Conservation (phyloP, 2,113 vertebrate species). For the Carassius gibelio region DNA sequence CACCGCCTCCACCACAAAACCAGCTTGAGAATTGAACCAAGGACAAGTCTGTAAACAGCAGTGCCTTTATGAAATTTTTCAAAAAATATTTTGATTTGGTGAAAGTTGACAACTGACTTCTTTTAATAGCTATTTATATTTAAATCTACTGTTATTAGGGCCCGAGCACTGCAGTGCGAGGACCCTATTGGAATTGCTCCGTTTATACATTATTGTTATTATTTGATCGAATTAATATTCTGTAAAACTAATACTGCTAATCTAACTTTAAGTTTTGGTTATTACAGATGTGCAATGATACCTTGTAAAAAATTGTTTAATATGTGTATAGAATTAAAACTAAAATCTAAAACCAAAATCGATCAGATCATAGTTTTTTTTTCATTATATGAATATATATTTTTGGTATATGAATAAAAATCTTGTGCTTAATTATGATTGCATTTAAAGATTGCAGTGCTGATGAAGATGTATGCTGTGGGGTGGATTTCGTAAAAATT, state of each 20-base stretch:
- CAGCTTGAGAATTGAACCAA: slow-evolving; percentile 19
- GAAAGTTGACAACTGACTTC: neutral
- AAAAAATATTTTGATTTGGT: slow-evolving; percentile 51
- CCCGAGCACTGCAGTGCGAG: no score
- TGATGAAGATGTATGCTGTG: neutral
- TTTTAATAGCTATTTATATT: neutral
- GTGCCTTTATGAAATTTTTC: slow-evolving; percentile 72
- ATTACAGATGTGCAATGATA: neutral
- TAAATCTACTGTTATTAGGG: neutral
- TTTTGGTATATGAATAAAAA: neutral
- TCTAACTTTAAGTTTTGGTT: neutral
- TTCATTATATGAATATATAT: neutral
- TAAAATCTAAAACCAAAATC: neutral
- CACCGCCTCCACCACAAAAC: slow-evolving; percentile 18
- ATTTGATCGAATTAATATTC: neutral
- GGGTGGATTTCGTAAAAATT: neutral
- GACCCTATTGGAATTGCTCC: no score
- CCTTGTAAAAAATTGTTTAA: neutral
- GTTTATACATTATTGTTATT: neutral
- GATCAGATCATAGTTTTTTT: neutral
- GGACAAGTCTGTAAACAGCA: slow-evolving; percentile 60
- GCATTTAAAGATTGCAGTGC: no score
- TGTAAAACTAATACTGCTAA: neutral
- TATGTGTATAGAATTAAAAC: neutral
- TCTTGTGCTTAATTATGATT: neutral